These are phyloP conservation scores for Oscheius sp. DNA, from an alignment of 2,888 invertebrate species.

Conservation along the genomic window DNA sequence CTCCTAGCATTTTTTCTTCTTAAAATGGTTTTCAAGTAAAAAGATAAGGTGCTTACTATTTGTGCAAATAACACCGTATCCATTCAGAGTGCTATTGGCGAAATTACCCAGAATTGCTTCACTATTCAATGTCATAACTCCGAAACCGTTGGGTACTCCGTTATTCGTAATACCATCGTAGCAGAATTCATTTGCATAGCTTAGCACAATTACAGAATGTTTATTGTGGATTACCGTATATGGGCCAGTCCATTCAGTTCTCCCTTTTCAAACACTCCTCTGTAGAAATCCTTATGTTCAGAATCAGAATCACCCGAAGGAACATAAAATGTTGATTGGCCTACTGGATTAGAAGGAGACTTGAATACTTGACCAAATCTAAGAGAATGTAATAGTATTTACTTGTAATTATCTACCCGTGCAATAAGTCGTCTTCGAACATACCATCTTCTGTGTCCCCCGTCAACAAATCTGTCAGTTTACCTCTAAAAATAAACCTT, in stretches of 20 bases:
- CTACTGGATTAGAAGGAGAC: background rate
- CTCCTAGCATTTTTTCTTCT: constrained; percentile 32
- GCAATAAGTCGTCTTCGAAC: constrained; percentile 24
- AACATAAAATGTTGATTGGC: constrained; percentile 7
- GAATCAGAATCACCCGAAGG: background rate
- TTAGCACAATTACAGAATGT: too few relatives aligned
- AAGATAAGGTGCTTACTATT: constrained; percentile 7
- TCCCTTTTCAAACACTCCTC: constrained; percentile 32
- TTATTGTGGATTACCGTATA: constrained; percentile 29
- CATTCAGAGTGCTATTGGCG: background rate
- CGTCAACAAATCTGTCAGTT: constrained; percentile 3
- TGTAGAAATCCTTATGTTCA: constrained; percentile 18
- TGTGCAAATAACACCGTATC: constrained; percentile 18
- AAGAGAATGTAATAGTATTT: background rate
- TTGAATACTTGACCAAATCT: constrained; percentile 31
- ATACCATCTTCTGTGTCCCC: constrained; percentile 30
- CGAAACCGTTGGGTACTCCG: constrained; percentile 27
- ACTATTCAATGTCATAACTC: constrained; percentile 14
- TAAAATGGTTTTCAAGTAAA: background rate
- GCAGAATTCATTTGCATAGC: constrained; percentile 19
- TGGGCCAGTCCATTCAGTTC: constrained; percentile 27
- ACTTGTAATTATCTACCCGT: constrained; percentile 16
- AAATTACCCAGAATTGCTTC: constrained; percentile 26
- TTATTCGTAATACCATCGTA: constrained; percentile 27
- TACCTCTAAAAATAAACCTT: constrained; percentile 18